Conservation (phyloP, 1,140 invertebrate genomes). For the Dendroctonus ponderosae region DNA sequence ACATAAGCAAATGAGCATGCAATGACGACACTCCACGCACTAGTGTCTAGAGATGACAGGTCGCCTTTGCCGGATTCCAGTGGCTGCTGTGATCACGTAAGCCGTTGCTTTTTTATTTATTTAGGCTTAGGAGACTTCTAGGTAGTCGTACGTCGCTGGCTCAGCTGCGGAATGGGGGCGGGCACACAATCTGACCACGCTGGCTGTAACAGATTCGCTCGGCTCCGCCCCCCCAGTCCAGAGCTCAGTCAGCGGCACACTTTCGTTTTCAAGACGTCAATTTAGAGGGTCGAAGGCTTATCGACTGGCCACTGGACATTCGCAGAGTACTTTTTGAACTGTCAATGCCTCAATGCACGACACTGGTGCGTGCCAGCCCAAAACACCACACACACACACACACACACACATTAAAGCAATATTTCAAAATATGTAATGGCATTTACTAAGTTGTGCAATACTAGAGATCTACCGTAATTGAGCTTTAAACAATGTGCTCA, state of each 20-base stretch:
- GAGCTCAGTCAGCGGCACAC: background rate
- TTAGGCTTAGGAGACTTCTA: background rate
- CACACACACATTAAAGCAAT: conserved; percentile 38
- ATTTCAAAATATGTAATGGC: conserved; percentile 36
- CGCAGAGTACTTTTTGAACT: conserved; percentile 5
- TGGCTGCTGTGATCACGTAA: conserved; percentile 7
- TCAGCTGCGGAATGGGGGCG: background rate
- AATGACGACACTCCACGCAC: conserved; percentile 72
- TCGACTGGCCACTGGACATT: background rate
- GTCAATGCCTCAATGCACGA: conserved; percentile 1
- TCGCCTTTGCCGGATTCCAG: conserved; percentile 1
- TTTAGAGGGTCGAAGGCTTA: background rate
- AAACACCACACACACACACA: conserved; percentile 1
- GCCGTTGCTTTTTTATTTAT: background rate
- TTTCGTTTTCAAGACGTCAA: background rate
- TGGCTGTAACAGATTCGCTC: background rate
- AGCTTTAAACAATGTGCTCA: conserved; percentile 46
- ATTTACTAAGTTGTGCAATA: conserved; percentile 45
- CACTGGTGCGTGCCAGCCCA: conserved; percentile 15
- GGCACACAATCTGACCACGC: background rate
- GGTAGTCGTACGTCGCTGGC: background rate
- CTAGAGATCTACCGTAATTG: conserved; percentile 39
- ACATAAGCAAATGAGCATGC: conserved; percentile 67
- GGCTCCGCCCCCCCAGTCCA: background rate
- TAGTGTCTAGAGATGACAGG: conserved; percentile 53